Base-by-base conservation (phyloP, 2,113 vertebrate species). In the Tragelaphus imberbis region DNA sequence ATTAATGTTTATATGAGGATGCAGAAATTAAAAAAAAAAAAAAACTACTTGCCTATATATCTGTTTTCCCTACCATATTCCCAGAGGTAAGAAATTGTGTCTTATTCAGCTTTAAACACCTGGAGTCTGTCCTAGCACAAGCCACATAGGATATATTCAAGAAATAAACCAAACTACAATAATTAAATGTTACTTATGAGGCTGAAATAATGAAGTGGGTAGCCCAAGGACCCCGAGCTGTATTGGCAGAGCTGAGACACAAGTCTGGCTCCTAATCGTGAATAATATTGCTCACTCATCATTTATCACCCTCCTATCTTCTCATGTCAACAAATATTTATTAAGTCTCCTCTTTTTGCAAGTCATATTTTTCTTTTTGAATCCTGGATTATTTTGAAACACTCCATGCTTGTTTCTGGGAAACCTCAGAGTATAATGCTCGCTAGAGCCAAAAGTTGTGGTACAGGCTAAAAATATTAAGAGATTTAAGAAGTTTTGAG, bases 341-440 rank as follows among this genome's bases (percentile, higher is more conserved):
- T 92, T 85, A 92, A 96, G 33, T 28, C 75, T 19, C 10, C 49
- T 77, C n/a, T 92, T 95, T 86, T 84, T 77, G 10, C 47, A 86
- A 94, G 53, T 89, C 47, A 49, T 56, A 91, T 49, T 85, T 88
- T 97, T 81, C 84, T 94, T 97, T 95, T 65, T 36, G 33, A 91
- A 91, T 95, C 21, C 47, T 89, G 61, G 36, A 89, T 97, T 97
- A 97, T 89, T 97, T 68, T 96, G 86, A 97, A 51, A 95, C 23
- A 84, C 65, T 51, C 68, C 19, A 79, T 63, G 33, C 55, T 86
- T 96, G 51, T 91, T 97, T 95, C 93, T 94, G 81, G 91, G 93
- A 59, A 98, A 95, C 51, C 6, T 84, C 27, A 61, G n/a, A 91
- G 51, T 55, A 53, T 56, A 94, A 97, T 53, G 89, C 15, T 92